Evolutionary conservation across 2,113 vertebrate genomes (phyloP), one percentile per base, ranked within the genome.

Genomic region (Petromus typicus): DNA sequence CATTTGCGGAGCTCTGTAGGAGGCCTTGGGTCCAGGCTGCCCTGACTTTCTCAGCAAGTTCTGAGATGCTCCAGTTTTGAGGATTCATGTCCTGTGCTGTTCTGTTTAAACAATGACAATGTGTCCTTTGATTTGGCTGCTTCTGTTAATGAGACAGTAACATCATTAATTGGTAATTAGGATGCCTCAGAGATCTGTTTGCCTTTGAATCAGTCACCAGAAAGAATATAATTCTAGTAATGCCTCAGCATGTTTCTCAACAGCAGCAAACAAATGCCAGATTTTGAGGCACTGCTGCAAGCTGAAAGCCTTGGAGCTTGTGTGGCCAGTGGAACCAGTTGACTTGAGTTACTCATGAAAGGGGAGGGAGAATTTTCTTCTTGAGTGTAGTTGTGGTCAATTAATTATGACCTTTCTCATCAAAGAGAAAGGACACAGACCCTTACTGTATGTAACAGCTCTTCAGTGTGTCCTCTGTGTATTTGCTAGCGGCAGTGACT

Each of bases 91-190:
- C 84, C 83, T 67, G 56, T 22, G 22, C 75, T 80, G 45, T 86
- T 78, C 56, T 92, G 1, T 75, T 76, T 95, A 66, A 95, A 83
- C 75, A 96, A 87, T 56, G 67, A 64, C 1, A 40, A 64, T 78
- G 45, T 94, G 78, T 85, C 83, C 34, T 75, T 93, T 83, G 86
- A 94, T 63, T 93, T 87, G 80, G 59, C 51, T 94, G 40, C 95
- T 96, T 71, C 90, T 91, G 40, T 85, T 96, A 95, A 96, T 67
- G 83, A 95, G 96, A 80, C 5, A 48, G 63, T 92, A 94, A 84
- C 94, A 76, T 90, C 95, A 95, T 89, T 96, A 95, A 94, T 75
- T 94, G 90, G 89, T 95, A 95, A 95, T 95, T 96, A 98, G 89
- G n/a, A 76, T 94, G 89, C 48, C 93, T 96, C 86, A 89, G 80